These are phyloP conservation scores for Crocallis elinguaria DNA, from an alignment of 2,888 invertebrate species.

Conservation along the genomic window DNA sequence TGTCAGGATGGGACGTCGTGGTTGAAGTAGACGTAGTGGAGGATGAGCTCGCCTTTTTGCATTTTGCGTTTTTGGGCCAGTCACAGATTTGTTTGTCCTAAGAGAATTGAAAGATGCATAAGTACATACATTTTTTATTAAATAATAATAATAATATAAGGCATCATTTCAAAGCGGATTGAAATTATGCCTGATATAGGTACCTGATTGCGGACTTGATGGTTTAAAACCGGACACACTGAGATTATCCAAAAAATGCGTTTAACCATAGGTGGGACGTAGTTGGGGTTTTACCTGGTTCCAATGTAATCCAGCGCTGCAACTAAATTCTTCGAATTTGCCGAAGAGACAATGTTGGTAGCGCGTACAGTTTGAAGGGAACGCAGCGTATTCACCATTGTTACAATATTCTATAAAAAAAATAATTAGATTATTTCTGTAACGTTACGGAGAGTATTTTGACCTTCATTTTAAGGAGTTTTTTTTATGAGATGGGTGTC, in stretches of 20 bases:
- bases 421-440: not conserved
- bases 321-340: constrained; percentile 88
- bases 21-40: constrained; percentile 54
- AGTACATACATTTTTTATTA: too few relatives aligned
- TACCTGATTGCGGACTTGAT: too few relatives aligned
- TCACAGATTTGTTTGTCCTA: constrained; percentile 88
- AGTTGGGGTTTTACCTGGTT: constrained; percentile 80
- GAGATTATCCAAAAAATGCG: too few relatives aligned
- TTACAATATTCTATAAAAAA: constrained; percentile 74
- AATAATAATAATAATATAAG: too few relatives aligned
- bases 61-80: constrained; percentile 88
- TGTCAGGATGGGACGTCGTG: constrained; percentile 50
- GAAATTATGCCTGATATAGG: too few relatives aligned
- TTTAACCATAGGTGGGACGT: too few relatives aligned
- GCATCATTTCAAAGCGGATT: too few relatives aligned
- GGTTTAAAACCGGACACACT: too few relatives aligned
- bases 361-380: constrained; percentile 88
- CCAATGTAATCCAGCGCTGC: constrained; percentile 90
- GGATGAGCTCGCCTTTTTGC: constrained; percentile 62
- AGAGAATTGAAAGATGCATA: too few relatives aligned
- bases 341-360: constrained; percentile 93
- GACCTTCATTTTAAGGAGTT: too few relatives aligned
- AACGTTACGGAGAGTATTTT: too few relatives aligned
- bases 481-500: too few relatives aligned
- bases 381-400: constrained; percentile 86